Evolutionary conservation across 2,797 vertebrate species (phyloP), one percentile per base, ranked within the genome.

Genomic region (Melanogrammus aeglefinus): DNA sequence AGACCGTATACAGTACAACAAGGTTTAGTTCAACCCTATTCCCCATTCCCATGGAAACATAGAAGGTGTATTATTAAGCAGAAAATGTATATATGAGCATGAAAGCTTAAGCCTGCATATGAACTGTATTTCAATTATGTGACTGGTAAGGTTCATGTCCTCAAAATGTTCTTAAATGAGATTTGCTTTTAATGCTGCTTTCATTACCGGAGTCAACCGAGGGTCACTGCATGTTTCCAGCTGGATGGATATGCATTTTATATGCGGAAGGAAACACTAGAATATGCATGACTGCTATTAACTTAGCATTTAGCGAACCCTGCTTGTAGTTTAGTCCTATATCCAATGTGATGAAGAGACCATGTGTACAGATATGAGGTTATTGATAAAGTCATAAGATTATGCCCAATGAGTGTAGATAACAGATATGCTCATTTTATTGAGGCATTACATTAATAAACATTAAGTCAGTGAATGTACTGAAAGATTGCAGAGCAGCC

Each of bases 231-330:
- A 85, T 77, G 82, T 89, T 92, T 91, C 86, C 75, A 73, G 86
- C 84, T 91, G 85, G 90, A 76, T 87, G 85, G 72, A 85, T 87
- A 86, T 84, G 87, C 85, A 74, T 75, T 81, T 82, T 80, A 75
- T 74, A 78, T 79, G 76, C 74, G 21, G 79, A 87, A 80, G 86
- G 82, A 80, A 83, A 86, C 66, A 84, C 85, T 91, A 85, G 88
- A 93, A 91, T 90, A 92, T 91, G 88, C 80, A 93, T 90, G 87
- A 78, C 82, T 88, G 86, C 88, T 88, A 89, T 91, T 88, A 91
- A 86, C 85, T 89, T 80, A 79, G 85, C 87, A 85, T 90, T 87
- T 77, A 84, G 83, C 80, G 74, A 77, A 74, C 76, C 76, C 77
- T 78, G 76, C 80, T 83, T 82, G 74, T 83, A 84, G 82, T 76